Conservation (phyloP, 2,888 invertebrate species). For the Lottia scabra region DNA sequence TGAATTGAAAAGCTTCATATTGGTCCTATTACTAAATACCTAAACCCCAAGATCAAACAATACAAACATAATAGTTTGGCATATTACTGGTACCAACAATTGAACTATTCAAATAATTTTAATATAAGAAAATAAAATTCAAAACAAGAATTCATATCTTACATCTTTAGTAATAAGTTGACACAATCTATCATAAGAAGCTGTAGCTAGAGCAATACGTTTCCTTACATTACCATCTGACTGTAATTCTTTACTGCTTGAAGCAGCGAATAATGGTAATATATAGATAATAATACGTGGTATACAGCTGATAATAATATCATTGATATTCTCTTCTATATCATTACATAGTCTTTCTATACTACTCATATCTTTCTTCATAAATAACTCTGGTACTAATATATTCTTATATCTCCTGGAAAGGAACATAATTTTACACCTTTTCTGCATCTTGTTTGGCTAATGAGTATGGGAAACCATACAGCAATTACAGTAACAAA, state of each 20-base stretch:
- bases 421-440: too few species aligned
- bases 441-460: too few species aligned
- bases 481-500: too few species aligned
- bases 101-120: too few species aligned
- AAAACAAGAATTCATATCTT: not conserved
- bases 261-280: conserved; percentile 60
- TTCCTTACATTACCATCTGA: conserved; percentile 33
- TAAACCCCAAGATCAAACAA: too few species aligned
- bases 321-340: conserved; percentile 31
- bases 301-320: conserved; percentile 43
- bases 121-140: too few species aligned
- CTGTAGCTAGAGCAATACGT: conserved; percentile 36
- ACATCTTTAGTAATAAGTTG: conserved; percentile 48
- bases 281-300: conserved; percentile 57
- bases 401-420: conserved; percentile 38
- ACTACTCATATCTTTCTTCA: conserved; percentile 35
- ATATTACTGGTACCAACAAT: too few species aligned
- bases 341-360: conserved; percentile 34
- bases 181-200: conserved; percentile 49
- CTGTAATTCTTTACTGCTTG: conserved; percentile 26
- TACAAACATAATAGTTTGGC: too few species aligned
- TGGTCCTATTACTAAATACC: too few species aligned
- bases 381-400: conserved; percentile 53
- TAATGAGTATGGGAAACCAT: too few species aligned
- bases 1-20: too few species aligned